A percentile compares a stretch with the other conserved stretches of the same genome.
Evolutionary conservation across 2,888 invertebrate genomes (phyloP).

Genomic region (Tuberolachnus salignus): DNA sequence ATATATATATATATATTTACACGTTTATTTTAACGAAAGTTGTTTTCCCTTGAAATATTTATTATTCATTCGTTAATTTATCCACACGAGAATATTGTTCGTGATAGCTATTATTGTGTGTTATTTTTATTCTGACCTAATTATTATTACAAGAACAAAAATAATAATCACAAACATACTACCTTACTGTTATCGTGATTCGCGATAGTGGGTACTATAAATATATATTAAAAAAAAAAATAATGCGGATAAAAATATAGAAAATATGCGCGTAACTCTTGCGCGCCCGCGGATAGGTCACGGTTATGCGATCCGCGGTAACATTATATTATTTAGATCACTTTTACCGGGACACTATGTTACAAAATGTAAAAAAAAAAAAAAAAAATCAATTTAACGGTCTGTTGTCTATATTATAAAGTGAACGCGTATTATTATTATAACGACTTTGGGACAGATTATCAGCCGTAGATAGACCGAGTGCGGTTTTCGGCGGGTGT

Average conservation of each 20-base stretch:
- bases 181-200: too few relatives aligned
- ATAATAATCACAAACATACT: too few relatives aligned
- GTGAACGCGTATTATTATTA: neutral
- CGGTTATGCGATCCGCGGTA: neutral
- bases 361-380: too few relatives aligned
- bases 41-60: neutral
- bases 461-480: conserved; percentile 2
- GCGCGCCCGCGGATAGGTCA: neutral
- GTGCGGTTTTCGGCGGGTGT: neutral
- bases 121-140: neutral
- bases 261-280: too few relatives aligned
- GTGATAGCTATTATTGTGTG: neutral
- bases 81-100: neutral
- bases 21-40: too few relatives aligned
- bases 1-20: too few relatives aligned
- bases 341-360: neutral
- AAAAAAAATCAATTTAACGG: too few relatives aligned
- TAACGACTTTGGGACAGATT: conserved; percentile 7
- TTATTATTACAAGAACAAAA: neutral
- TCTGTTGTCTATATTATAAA: neutral
- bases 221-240: too few relatives aligned
- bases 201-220: too few relatives aligned
- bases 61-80: too few relatives aligned
- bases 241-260: too few relatives aligned
- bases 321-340: neutral